Evolutionary conservation across 2,113 vertebrate species (phyloP), one percentile per base, ranked within the genome.

Genomic region (Chroicocephalus ridibundus): DNA sequence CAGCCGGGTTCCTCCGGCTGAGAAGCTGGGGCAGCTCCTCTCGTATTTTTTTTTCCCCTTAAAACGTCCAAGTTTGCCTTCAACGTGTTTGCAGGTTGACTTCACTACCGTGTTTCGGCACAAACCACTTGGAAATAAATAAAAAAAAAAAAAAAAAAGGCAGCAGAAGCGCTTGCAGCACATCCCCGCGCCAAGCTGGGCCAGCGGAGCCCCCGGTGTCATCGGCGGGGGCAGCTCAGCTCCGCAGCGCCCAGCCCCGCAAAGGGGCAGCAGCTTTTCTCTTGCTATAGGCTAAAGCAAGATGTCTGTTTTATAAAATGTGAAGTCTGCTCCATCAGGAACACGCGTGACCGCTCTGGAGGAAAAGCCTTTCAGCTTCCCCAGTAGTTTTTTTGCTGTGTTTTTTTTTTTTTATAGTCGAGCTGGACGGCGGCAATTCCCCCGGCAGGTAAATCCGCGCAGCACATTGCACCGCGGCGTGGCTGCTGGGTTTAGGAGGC

Each of bases 311-410:
- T 42, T 46, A 22, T 47, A 22, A 25, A 42, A 47, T 3, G 13
- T 20, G 32, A 55, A 22, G 24, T n/a, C 16, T 90, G 62, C 66
- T 60, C 52, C 36, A n/a, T 58, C 36, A 32, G 82, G n/a, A 54
- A 5, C 7, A 0, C 2, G 2, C 21, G 46, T 19, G 71, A 26
- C 15, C 2, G 1, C 64, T 19, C 13, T 5, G 34, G 49, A 31
- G 22, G 34, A 31, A 26, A 75, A 61, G 51, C 8, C 64, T 70
- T 75, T 11, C n/a, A 19, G 42, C 32, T 71, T 15, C 38, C 27
- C 61, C 49, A 1, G n/a, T 27, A 21, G 27, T 26, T 70, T 31
- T 54, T 57, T 54, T 17, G 20, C 29, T 27, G 77, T 44, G 34
- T 74, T 87, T 82, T 87, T 82, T 61, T 42, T 42, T 42, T 42